Percentiles rank a stretch among this genome's conserved stretches.
phyloP scores from a whole-genome alignment of 2,888 invertebrate genomes.

The Arrhopalites spinosus region DNA sequence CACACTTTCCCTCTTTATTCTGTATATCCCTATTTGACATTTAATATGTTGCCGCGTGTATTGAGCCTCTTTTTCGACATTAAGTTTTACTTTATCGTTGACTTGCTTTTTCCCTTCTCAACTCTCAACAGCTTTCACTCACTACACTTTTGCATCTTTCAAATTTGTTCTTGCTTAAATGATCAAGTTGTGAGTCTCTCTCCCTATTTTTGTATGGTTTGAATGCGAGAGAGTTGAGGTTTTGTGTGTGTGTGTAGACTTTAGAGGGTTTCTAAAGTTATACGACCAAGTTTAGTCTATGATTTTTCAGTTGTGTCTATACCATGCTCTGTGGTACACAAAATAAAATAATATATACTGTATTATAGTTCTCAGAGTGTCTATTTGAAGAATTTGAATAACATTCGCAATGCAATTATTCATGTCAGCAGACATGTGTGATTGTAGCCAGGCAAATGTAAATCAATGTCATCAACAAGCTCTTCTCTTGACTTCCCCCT shows the following conservation, averaged over 20 bases:
- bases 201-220: background rate
- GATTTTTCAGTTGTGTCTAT: background rate
- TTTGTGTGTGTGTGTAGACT: too few relatives aligned
- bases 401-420: slow-evolving; percentile 27
- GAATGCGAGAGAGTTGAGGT: too few relatives aligned
- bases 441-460: slow-evolving; percentile 18
- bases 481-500: background rate
- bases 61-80: background rate
- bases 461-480: slow-evolving; percentile 29
- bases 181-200: background rate
- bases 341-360: background rate
- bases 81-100: background rate
- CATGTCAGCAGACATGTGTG: slow-evolving; percentile 28
- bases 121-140: background rate
- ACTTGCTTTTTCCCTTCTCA: background rate
- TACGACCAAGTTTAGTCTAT: background rate
- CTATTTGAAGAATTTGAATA: slow-evolving; percentile 28
- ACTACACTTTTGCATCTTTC: slow-evolving; percentile 20
- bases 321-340: background rate
- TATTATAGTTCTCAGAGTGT: slow-evolving; percentile 8
- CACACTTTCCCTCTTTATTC: background rate
- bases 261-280: background rate
- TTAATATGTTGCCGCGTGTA: background rate
- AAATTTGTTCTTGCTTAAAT: slow-evolving; percentile 20
- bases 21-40: background rate